These are phyloP conservation scores for Grus americana DNA, from an alignment of 2,113 vertebrate genomes.

Conservation along the genomic window DNA sequence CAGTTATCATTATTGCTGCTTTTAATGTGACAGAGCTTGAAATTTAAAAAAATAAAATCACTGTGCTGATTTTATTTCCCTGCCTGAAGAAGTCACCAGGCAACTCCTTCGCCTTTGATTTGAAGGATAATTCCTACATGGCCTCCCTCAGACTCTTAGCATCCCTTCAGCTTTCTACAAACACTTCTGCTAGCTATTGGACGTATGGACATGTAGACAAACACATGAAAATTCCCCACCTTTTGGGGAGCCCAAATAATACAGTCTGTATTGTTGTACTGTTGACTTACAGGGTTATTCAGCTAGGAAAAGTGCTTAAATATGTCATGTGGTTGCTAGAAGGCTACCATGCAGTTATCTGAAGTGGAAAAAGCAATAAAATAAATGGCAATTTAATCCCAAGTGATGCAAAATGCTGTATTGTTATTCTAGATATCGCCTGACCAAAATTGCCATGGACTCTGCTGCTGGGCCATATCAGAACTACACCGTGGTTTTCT, in stretches of 20 bases:
- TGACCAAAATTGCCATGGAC: constrained; percentile 96
- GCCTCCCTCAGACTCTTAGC: neutral
- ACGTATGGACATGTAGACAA: neutral
- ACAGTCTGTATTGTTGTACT: neutral
- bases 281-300: neutral
- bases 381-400: neutral
- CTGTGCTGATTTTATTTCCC: neutral
- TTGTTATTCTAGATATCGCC: constrained; percentile 86
- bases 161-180: neutral
- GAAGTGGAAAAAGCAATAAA: constrained; percentile 13
- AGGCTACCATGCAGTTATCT: neutral
- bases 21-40: neutral
- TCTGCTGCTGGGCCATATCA: constrained; percentile 87
- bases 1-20: neutral
- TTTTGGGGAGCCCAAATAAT: neutral
- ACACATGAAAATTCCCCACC: neutral
- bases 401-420: neutral
- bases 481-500: constrained; percentile 94
- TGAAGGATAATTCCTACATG: neutral
- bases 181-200: neutral
- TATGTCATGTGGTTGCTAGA: constrained; percentile 14
- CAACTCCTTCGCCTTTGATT: neutral
- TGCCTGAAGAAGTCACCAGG: neutral
- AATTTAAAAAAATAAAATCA: neutral
- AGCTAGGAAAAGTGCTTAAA: neutral